phyloP scores from a whole-genome alignment of 2,113 vertebrate species.

The Microtus montanus region DNA sequence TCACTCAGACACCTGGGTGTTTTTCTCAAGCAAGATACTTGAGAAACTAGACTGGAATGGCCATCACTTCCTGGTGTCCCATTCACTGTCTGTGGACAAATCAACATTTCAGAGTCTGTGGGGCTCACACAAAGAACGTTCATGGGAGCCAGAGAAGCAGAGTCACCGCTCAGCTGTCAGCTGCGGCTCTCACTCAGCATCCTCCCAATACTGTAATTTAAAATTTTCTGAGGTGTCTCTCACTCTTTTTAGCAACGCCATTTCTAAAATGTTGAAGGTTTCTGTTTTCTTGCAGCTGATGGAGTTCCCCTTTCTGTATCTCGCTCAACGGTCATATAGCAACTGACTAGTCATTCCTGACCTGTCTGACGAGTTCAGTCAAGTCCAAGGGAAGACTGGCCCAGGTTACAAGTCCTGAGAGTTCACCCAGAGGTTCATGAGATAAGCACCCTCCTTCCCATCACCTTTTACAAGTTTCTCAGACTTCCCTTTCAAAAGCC shows the following conservation, averaged over 20 bases:
- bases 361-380: slow-evolving; percentile 15
- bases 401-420: background rate
- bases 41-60: background rate
- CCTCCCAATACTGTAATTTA: background rate
- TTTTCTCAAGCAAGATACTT: slow-evolving; percentile 29
- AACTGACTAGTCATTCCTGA: slow-evolving; percentile 7
- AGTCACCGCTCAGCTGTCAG: background rate
- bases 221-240: background rate
- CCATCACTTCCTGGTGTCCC: background rate
- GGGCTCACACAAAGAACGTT: background rate
- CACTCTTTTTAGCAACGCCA: background rate
- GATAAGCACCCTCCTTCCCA: background rate
- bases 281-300: background rate
- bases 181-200: background rate
- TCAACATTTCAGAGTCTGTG: background rate
- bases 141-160: background rate
- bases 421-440: slow-evolving; percentile 12
- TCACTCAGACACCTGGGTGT: background rate
- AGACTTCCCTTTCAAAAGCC: slow-evolving; percentile 25
- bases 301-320: background rate
- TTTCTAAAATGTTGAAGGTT: background rate
- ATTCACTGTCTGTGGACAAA: background rate
- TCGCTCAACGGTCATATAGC: background rate
- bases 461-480: background rate
- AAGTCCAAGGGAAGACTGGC: background rate